Conservation (phyloP, 2,797 vertebrate species). For the Gymnocypris eckloni region DNA sequence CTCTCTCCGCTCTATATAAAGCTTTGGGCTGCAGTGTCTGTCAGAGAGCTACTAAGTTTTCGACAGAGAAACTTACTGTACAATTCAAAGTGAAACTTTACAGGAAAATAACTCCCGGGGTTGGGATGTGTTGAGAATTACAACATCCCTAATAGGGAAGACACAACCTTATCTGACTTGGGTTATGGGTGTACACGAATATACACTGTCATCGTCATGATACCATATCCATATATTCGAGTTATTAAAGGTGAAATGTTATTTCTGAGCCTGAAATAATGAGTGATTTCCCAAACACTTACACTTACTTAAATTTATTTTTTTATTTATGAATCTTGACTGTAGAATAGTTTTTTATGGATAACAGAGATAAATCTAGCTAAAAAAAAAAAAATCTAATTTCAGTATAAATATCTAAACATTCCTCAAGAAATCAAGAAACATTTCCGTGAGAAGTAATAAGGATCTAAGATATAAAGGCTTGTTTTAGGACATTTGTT, state of each 20-base stretch:
- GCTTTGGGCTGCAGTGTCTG: slow-evolving; percentile 31
- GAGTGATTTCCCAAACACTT: background rate
- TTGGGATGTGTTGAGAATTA: slow-evolving; percentile 8
- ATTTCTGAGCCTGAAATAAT: background rate
- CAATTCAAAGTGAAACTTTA: slow-evolving; percentile 50
- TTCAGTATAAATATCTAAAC: background rate
- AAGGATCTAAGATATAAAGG: background rate
- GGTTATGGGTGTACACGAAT: background rate
- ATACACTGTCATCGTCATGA: background rate
- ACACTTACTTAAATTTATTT: too few relatives aligned
- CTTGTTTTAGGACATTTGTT: background rate
- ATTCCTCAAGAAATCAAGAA: background rate
- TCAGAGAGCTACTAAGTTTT: slow-evolving; percentile 44
- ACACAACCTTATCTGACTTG: background rate
- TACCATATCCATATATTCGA: background rate
- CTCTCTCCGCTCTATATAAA: slow-evolving; percentile 47
- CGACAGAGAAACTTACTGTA: slow-evolving; percentile 39
- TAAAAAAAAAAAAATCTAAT: background rate
- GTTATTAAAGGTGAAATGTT: background rate
- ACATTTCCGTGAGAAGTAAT: background rate
- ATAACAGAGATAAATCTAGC: background rate
- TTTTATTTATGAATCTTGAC: background rate
- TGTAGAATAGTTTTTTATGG: background rate
- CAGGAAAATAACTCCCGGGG: slow-evolving; percentile 7
- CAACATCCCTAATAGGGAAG: background rate